A percentile compares a stretch with the other conserved stretches of the same genome.
These are phyloP conservation scores for Phyllostomus discolor DNA, from an alignment of 2,113 vertebrate genomes.

Conservation along the genomic window DNA sequence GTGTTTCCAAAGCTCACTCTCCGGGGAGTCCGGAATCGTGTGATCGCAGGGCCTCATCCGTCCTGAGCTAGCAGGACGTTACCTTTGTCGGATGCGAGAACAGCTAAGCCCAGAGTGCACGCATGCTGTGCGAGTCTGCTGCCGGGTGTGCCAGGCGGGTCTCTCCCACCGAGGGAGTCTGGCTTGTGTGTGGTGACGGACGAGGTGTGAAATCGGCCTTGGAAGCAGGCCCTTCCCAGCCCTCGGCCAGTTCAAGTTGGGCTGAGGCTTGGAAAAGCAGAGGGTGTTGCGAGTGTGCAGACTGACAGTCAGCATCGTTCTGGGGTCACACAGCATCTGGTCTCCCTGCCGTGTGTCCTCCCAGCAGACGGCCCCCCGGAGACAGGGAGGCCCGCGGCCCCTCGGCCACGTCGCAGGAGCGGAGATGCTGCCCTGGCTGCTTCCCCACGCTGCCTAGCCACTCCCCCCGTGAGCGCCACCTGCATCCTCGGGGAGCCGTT, in stretches of 20 bases:
- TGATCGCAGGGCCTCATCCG: neutral
- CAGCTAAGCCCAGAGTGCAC: neutral
- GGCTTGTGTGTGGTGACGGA: neutral
- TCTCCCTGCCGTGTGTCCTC: neutral
- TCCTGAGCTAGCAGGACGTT: neutral
- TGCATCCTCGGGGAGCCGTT: neutral
- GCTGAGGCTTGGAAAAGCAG: neutral
- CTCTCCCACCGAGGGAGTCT: neutral
- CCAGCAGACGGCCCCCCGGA: neutral
- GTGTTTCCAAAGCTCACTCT: neutral
- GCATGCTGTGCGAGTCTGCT: too few species aligned
- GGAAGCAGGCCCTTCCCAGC: neutral
- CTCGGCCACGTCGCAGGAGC: rapidly evolving
- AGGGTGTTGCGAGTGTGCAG: neutral
- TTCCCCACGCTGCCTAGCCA: too few species aligned
- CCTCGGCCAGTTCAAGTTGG: neutral
- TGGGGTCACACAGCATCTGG: neutral
- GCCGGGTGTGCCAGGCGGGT: neutral
- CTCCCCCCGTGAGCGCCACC: neutral
- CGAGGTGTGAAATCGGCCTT: neutral
- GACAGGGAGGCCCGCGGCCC: neutral
- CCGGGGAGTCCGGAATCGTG: neutral
- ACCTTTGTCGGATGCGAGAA: neutral
- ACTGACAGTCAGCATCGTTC: neutral
- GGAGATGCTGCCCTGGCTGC: neutral